phyloP scores from a whole-genome alignment of 2,888 invertebrate genomes.

The Agrotis segetum region DNA sequence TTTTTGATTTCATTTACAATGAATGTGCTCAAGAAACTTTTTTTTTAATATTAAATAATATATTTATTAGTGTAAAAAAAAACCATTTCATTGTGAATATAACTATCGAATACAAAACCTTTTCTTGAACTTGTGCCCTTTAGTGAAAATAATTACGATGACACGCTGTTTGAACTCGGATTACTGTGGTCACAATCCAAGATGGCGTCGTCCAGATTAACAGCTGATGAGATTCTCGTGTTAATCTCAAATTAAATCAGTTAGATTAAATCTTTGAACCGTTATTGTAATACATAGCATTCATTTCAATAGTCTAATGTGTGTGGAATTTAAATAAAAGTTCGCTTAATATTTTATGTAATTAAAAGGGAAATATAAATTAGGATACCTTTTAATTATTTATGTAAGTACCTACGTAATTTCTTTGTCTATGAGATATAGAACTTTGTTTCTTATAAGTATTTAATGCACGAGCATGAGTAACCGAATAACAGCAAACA shows the following conservation, averaged over 20 bases:
- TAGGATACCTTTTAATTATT: too few species aligned
- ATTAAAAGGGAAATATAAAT: too few species aligned
- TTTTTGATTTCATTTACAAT: too few species aligned
- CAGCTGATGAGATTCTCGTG: slow-evolving; percentile 42
- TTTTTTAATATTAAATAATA: too few species aligned
- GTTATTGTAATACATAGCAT: slow-evolving; percentile 8
- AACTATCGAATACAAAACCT: not conserved
- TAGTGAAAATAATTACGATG: not conserved
- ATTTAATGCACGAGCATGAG: too few species aligned
- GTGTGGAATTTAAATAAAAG: slow-evolving; percentile 8
- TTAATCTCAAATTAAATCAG: slow-evolving; percentile 24
- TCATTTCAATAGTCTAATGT: slow-evolving; percentile 16
- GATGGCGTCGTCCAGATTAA: slow-evolving; percentile 26
- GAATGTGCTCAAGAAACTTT: too few species aligned
- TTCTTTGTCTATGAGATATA: too few species aligned
- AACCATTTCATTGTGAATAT: not conserved
- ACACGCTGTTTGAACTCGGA: not conserved
- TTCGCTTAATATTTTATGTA: slow-evolving; percentile 2
- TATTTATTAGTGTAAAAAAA: too few species aligned
- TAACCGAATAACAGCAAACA: too few species aligned
- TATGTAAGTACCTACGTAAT: too few species aligned
- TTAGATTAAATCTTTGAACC: slow-evolving; percentile 27
- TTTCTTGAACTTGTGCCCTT: not conserved
- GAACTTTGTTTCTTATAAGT: too few species aligned
- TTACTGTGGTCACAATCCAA: slow-evolving; percentile 9